These are phyloP conservation scores for Hemicentrotus pulcherrimus DNA, from an alignment of 35 echinoderm and acorn worm genomes.

Conservation along the genomic window DNA sequence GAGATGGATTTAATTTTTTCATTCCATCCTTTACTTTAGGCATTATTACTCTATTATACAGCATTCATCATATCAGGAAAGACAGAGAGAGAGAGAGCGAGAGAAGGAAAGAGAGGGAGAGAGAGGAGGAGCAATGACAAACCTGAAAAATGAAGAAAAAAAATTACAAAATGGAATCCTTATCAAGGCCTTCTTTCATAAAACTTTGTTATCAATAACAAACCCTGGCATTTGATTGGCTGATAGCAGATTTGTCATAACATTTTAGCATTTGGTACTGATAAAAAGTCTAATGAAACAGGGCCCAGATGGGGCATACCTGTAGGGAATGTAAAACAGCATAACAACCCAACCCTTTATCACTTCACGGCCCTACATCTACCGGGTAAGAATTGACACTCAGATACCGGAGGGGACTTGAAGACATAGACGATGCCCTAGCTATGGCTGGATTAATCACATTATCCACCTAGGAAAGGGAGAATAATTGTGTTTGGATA, in stretches of 20 bases:
- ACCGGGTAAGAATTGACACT: background rate
- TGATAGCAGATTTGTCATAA: no score
- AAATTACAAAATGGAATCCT: background rate
- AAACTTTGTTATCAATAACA: no score
- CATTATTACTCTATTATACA: background rate
- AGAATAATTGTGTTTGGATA: slow-evolving; percentile 5
- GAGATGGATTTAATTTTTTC: background rate
- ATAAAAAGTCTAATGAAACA: no score
- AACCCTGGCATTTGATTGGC: no score
- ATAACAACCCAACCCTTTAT: background rate
- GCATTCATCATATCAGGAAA: background rate
- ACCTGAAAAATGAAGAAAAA: background rate
- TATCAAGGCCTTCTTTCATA: no score
- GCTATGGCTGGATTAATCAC: background rate
- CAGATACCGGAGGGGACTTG: background rate
- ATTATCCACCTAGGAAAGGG: background rate
- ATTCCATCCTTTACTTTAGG: background rate
- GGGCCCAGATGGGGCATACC: background rate
- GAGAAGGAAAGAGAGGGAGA: background rate
- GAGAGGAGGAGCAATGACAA: no score
- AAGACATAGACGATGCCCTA: background rate
- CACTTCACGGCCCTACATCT: background rate
- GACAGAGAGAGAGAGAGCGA: background rate
- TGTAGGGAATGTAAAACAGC: background rate
- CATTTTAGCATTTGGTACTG: no score